Base-by-base conservation (phyloP, 2,797 vertebrate species). In the Danio albolineatus region DNA sequence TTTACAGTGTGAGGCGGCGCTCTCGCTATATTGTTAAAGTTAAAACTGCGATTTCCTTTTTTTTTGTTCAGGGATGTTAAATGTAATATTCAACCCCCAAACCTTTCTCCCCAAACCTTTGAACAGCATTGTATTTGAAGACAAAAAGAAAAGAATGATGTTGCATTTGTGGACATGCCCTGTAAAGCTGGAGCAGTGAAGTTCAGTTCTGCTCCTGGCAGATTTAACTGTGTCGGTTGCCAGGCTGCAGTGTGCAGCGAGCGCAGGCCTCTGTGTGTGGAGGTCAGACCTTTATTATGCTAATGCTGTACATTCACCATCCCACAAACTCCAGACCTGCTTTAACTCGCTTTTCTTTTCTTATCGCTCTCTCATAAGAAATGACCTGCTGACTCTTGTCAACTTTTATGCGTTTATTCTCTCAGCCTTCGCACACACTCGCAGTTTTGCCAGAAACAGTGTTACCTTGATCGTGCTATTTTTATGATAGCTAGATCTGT, bases 201-300 rank as follows among this genome's bases (percentile, higher is more conserved):
- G 8, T 61, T 13, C 16, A 59, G 65, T 53, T 28, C 4, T 36
- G 43, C 57, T 74, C 12, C 44, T 49, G 61, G 67, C 69, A 74
- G 64, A 10, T 70, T 73, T 56, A 43, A 64, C 19, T 16, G 79
- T 46, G 28, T 19, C 19, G 38, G 79, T 84, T 81, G 78, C 78
- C 41, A 44, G 62, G 61, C 21, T 73, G 61, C 73, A 54, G 67
- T 9, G 28, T 14, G 16, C 10, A 72, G 38, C 2, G 36, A 17
- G 69, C 39, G 10, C 53, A 57, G 39, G 13, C 19, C 39, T 74
- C 46, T 69, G 62, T 81, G 59, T 70, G 54, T 36, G 41, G 54
- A 78, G 79, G 73, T 75, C 56, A 61, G 48, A 36, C 19, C 48
- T 56, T 78, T 81, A 64, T 81, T 49, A 83, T 83, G 82, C 74